These are phyloP conservation scores for Rhaphigaster nebulosa DNA, from an alignment of 2,888 invertebrate species.

Conservation along the genomic window DNA sequence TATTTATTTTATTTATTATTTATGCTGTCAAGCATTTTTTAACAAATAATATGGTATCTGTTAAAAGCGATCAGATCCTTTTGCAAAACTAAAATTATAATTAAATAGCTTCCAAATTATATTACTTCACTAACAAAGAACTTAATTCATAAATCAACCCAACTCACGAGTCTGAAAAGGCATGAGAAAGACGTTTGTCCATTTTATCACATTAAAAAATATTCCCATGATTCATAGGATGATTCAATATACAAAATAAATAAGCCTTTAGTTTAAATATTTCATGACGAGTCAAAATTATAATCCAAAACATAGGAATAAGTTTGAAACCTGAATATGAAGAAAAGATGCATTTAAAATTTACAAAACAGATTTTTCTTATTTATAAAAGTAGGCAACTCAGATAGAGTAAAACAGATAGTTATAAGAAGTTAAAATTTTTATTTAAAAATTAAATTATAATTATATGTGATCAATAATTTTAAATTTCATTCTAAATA, in stretches of 20 bases:
- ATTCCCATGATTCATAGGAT: background rate
- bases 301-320: background rate
- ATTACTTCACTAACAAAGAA: background rate
- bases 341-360: background rate
- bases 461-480: background rate
- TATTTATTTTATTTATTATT: constrained; percentile 34
- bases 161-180: background rate
- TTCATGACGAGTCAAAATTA: background rate
- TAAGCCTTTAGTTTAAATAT: background rate
- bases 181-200: background rate
- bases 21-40: constrained; percentile 9
- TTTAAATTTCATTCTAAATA: background rate
- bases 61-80: background rate
- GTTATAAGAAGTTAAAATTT: too few relatives aligned
- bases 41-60: background rate
- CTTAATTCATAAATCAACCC: background rate
- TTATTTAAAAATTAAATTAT: too few relatives aligned
- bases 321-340: background rate
- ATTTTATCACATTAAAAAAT: background rate
- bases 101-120: background rate
- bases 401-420: background rate
- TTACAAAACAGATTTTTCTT: background rate
- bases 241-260: background rate
- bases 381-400: background rate
- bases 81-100: background rate